Evolutionary conservation across 2,113 vertebrate genomes (phyloP), one percentile per base, ranked within the genome.

Genomic region (Toxotes jaculatrix): DNA sequence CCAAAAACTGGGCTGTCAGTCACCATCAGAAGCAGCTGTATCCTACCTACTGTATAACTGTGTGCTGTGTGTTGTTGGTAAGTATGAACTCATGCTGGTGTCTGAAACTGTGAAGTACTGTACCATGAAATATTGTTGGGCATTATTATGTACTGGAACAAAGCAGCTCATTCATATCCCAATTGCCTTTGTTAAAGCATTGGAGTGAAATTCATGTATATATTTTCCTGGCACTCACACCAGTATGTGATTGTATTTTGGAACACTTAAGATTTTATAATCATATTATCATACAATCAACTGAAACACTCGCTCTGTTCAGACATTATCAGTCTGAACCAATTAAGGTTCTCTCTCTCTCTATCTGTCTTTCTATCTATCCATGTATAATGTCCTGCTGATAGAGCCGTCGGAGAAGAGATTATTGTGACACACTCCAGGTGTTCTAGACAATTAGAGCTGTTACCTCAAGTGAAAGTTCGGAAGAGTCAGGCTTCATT

Each of bases 21-120:
- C 65, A 75, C 75, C 27, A 14, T 76, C 51, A 57, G 56, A 63
- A n/a, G n/a, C 38, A 4, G 40, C 61, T 47, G 23, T 49, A 23
- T 76, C 47, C 32, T 66, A 27, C 34, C n/a, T 16, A 16, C n/a
- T 71, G 47, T 72, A 45, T 38, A 45, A 17, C 31, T 64, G 49
- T 66, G 36, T 53, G 27, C 27, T 81, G 65, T 83, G 49, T 69
- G 56, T 64, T 40, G 4, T 11, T 23, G 70, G 82, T 84, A 69
- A 79, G 82, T 79, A 56, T 69, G 38, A 38, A n/a, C 17, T 63
- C 36, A 73, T n/a, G 4, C 13, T 66, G 38, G 16, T 59, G 49
- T 63, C 32, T 82, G 72, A 55, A 17, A 68, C 19, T 36, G 36
- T 69, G 14, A 74, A 74, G 9, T 2, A 31, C 8, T 55, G 17